These are phyloP conservation scores for Tympanuchus pallidicinctus DNA, from an alignment of 2,113 vertebrate genomes.

Conservation along the genomic window DNA sequence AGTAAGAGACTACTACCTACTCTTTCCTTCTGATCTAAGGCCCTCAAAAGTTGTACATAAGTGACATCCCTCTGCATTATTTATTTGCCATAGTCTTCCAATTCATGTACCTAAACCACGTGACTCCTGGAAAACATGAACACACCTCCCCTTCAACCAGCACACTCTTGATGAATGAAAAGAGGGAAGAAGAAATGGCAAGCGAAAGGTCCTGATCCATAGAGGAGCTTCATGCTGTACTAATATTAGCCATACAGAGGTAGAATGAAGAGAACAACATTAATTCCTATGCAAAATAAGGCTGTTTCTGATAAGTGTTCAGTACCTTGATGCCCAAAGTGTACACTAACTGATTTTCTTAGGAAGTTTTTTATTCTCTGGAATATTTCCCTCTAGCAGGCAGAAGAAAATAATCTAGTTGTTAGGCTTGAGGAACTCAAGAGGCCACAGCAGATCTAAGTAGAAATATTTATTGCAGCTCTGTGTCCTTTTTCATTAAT, in stretches of 20 bases:
- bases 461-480: background rate
- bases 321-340: background rate
- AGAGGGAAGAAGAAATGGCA: background rate
- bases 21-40: background rate
- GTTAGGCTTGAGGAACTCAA: background rate
- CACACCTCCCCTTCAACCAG: background rate
- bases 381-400: background rate
- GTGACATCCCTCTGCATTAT: background rate
- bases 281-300: background rate
- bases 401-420: background rate
- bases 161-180: background rate
- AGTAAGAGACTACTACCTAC: background rate
- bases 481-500: background rate
- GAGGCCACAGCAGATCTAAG: background rate
- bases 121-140: background rate
- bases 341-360: background rate
- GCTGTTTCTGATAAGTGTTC: background rate
- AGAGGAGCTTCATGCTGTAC: background rate
- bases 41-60: background rate
- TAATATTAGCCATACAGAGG: background rate
- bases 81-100: background rate
- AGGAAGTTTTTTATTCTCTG: background rate
- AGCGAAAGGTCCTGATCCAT: background rate
- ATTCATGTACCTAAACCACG: background rate
- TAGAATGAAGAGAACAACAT: background rate